Evolutionary conservation across 2,797 vertebrate species (phyloP).

Genomic region (Acanthurus tractus): DNA sequence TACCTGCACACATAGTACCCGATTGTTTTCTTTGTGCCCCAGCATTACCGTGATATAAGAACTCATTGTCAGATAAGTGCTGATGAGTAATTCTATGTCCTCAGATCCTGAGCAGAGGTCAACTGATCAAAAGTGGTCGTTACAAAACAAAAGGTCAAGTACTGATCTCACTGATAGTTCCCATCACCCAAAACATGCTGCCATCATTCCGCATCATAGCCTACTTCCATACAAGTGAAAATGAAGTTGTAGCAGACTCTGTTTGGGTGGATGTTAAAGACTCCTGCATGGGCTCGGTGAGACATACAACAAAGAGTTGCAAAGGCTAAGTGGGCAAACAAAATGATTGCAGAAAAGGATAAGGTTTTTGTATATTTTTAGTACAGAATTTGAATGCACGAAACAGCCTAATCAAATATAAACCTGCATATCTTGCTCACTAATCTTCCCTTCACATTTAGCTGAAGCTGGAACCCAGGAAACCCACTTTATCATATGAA

Average conservation of each 20-base stretch:
- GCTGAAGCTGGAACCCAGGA: conserved; percentile 15
- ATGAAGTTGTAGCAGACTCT: conserved; percentile 89
- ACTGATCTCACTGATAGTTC: conserved; percentile 77
- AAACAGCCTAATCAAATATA: not conserved
- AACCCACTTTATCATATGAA: not conserved
- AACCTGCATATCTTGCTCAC: not conserved
- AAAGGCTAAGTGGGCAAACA: not conserved
- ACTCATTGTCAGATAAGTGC: not conserved
- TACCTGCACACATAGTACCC: not conserved
- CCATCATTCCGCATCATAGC: conserved; percentile 92
- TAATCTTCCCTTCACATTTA: not conserved
- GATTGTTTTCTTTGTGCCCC: not conserved
- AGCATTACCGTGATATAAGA: not conserved
- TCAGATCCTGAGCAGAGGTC: conserved; percentile 89
- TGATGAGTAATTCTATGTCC: conserved; percentile 16
- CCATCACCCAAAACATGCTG: conserved; percentile 84
- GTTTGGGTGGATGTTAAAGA: conserved; percentile 90
- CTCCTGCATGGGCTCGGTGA: conserved; percentile 89
- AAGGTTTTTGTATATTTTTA: too few species aligned
- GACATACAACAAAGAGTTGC: conserved; percentile 19
- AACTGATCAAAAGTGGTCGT: conserved; percentile 70
- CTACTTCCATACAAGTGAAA: conserved; percentile 79
- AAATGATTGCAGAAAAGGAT: too few species aligned
- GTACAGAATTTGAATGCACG: not conserved
- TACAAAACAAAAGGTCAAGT: conserved; percentile 71